These are phyloP conservation scores for Falco naumanni DNA, from an alignment of 2,797 vertebrate genomes.

Conservation along the genomic window DNA sequence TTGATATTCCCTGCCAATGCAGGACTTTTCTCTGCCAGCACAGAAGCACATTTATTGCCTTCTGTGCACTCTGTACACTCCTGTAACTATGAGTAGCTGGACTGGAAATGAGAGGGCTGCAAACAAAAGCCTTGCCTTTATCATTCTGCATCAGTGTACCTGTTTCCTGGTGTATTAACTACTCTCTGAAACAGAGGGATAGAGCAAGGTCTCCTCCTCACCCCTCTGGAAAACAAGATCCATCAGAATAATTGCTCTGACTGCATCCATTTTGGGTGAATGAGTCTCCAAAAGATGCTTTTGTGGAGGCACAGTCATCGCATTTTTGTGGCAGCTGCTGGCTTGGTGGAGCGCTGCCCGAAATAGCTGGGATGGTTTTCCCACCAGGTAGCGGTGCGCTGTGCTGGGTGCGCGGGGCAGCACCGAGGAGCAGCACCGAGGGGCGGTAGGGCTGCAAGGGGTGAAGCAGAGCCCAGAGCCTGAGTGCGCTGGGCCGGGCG, in stretches of 20 bases:
- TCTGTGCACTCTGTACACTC: not conserved
- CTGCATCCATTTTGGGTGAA: not conserved
- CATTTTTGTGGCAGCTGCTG: not conserved
- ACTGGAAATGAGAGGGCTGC: not conserved
- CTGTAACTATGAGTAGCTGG: not conserved
- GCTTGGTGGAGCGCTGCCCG: fast-evolving
- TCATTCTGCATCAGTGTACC: not conserved
- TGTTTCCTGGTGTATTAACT: not conserved
- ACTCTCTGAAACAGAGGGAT: not conserved
- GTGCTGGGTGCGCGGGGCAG: not conserved
- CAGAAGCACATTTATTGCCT: not conserved
- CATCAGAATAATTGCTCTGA: not conserved
- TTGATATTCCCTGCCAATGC: not conserved
- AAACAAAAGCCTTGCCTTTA: not conserved
- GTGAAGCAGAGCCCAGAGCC: not conserved
- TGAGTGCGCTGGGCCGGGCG: not conserved
- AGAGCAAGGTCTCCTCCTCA: not conserved
- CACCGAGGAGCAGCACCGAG: fast-evolving
- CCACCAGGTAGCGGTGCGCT: not conserved
- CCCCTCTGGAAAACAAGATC: not conserved
- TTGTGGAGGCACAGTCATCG: not conserved
- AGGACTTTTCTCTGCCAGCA: not conserved
- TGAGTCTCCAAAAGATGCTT: not conserved
- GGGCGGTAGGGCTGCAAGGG: fast-evolving
- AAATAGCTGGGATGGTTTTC: not conserved